Base-by-base conservation (phyloP, 2,888 invertebrate species). In the Chrysotoxum bicinctum region DNA sequence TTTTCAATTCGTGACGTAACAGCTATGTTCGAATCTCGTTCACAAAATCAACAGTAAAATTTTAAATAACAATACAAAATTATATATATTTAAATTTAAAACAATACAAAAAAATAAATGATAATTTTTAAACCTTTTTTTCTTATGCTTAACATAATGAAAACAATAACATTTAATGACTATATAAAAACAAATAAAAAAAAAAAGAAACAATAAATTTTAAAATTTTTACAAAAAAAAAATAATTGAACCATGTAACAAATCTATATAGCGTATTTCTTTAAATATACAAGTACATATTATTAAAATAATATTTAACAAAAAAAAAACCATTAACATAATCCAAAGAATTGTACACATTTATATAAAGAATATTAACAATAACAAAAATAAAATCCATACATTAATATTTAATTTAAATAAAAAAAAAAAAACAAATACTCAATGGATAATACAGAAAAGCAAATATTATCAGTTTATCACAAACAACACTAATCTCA, bases 1-100 rank as follows among this genome's bases (percentile, higher is more conserved):
- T 95, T 94, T 91, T 95, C 95, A 90, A 96, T 96, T 88, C 94
- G 95, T 88, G 96, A 96, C 90, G 96, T 96, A 94, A 95, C 96
- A 83, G 96, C 96, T 87, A 94, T 96, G 90, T 96, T 96, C 90
- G 96, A 96, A 92, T 95, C 95, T 90, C 95, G 95, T 90, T 94
- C 94, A 81, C 92, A 92, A 90, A 92, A 92, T 88, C 91, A 92
- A 89, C 91, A 91, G 89, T 87, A 14, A 45, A 32, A 35, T 68
- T 70, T 54, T 35, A 69, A 48, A 64, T 60, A 30, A n/a, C 8
- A 37, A 37, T n/a, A 60, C 35, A 68, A 21, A 12, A 43, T 66
- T 54, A 48, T 12, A 35, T 64, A 54, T 37, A 50, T 23, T 50
- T 26, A 35, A 32, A 60, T 50, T n/a, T n/a, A n/a, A 35, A 64